Evolutionary conservation across 2,113 vertebrate species (phyloP).

Genomic region (Regulus satrapa): DNA sequence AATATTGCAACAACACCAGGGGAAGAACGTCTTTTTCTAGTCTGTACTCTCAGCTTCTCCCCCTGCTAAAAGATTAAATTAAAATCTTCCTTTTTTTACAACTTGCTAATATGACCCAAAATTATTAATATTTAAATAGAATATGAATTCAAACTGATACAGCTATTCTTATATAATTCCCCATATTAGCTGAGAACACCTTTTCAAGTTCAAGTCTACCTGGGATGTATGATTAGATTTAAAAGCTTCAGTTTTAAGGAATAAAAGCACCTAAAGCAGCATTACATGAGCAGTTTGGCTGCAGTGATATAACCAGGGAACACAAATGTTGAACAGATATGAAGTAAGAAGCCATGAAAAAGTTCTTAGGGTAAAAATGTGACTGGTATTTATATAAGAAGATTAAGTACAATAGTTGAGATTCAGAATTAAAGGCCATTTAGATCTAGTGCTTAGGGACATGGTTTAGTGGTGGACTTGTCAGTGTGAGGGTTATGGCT

Average conservation of each 20-base stretch:
- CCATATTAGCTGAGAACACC: not conserved
- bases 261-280: not conserved
- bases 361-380: not conserved
- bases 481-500: not conserved
- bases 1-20: not conserved
- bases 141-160: not conserved
- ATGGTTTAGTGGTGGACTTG: not conserved
- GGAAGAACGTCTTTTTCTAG: not conserved
- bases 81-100: not conserved
- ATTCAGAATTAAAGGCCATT: not conserved
- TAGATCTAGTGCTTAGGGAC: not conserved
- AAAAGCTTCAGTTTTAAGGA: not conserved
- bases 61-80: not conserved
- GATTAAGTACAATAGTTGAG: not conserved
- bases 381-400: not conserved
- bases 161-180: not conserved
- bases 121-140: not conserved
- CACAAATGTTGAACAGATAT: not conserved
- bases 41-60: not conserved
- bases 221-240: not conserved
- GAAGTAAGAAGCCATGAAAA: not conserved
- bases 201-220: not conserved
- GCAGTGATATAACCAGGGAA: not conserved
- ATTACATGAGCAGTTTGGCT: not conserved
- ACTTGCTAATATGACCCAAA: not conserved